Conservation (phyloP, 2,113 vertebrate genomes). For the Pterophyllum scalare region DNA sequence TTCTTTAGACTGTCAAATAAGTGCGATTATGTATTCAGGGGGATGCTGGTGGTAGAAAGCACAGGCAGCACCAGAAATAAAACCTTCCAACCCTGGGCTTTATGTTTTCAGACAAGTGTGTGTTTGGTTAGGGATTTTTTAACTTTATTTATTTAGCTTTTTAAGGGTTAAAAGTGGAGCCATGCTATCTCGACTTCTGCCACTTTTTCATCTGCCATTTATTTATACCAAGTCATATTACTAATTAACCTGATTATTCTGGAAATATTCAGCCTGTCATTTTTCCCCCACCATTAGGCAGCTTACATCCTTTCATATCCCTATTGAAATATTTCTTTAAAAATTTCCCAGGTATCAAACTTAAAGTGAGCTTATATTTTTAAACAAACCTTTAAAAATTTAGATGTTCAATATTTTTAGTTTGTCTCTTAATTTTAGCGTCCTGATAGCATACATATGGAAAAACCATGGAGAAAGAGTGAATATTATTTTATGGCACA, state of each 20-base stretch:
- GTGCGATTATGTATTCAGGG: slow-evolving; percentile 46
- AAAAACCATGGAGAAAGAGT: too few relatives aligned
- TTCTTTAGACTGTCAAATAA: slow-evolving; percentile 58
- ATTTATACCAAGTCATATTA: not conserved
- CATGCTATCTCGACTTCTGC: not conserved
- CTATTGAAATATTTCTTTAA: not conserved
- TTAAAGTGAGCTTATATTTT: not conserved
- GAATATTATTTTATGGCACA: too few relatives aligned
- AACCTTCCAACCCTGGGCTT: not conserved
- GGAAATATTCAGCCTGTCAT: not conserved
- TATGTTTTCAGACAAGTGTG: slow-evolving; percentile 16
- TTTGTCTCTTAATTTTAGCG: not conserved
- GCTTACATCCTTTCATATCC: not conserved
- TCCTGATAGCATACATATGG: not conserved
- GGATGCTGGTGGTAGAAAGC: slow-evolving; percentile 18
- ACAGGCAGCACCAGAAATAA: slow-evolving; percentile 10
- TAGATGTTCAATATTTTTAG: not conserved
- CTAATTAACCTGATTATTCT: not conserved
- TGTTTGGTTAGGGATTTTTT: not conserved
- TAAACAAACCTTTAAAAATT: too few relatives aligned
- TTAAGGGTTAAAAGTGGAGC: slow-evolving; percentile 31
- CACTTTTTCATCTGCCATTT: not conserved
- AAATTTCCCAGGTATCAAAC: not conserved
- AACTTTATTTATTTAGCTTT: slow-evolving; percentile 26
- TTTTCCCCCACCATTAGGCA: not conserved